Base-by-base conservation (phyloP, 2,113 vertebrate species). In the Furnarius figulus region DNA sequence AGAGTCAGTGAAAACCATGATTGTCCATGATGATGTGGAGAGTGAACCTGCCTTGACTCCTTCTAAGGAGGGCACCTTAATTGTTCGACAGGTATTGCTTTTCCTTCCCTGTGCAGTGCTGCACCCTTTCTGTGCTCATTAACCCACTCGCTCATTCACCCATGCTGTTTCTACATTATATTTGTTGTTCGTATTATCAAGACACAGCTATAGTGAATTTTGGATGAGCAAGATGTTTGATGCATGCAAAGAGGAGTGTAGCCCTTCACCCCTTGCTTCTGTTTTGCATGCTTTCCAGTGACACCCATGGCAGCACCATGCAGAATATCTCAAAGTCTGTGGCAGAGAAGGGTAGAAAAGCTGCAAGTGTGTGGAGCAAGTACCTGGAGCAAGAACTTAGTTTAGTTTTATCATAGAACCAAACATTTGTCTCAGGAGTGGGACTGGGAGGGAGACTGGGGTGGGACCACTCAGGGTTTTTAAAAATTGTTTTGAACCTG, bases 11-110 rank as follows among this genome's bases (percentile, higher is more conserved):
- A 99, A 99, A 96, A 99, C 99, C 16, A 99, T 99, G 99, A 99
- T 99, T 2, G 99, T 99, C 84, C 99, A 99, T 62, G 99, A 99
- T 3, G 99, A 99, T 46, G 98, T 98, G 25, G 99, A 99, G 92
- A 99, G 98, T 71, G 99, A 99, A n/a, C 98, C 98, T 10, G 98
- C 98, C 47, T 98, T 99, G 94, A 99, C 98, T n/a, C 99, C 99
- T 14, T 99, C 99, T 95, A 99, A 99, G 98, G 99, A 99, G 97
- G 99, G 99, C 98, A 99, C 99, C 49, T 98, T 99, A 94, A 99
- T 99, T 70, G 98, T 99, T 97, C 98, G 99, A 98, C 99, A 99
- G 99, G 99, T 99, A 99, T 96, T 90, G 42, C 59, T 47, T 92
- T 94, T 91, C 95, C 70, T 91, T 74, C 85, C 66, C 70, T 70